Evolutionary conservation across 2,113 vertebrate species (phyloP).

Genomic region (Nestor notabilis): DNA sequence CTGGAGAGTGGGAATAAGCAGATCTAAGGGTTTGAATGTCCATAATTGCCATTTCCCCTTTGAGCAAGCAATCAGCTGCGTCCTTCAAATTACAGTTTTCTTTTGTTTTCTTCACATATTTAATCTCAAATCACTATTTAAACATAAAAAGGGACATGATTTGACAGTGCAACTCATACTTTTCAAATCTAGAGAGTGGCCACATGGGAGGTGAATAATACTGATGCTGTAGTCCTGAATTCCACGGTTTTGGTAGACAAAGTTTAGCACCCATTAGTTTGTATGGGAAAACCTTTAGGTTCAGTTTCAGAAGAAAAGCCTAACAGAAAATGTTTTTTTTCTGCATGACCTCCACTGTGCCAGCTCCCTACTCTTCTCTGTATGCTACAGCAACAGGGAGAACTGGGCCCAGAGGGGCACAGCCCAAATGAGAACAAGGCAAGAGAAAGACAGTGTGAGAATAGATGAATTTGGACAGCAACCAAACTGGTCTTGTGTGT

Average conservation of each 20-base stretch:
- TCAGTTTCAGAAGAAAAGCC: not conserved
- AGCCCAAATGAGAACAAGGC: not conserved
- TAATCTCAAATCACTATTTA: not conserved
- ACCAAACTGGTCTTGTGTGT: not conserved
- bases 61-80: not conserved
- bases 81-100: not conserved
- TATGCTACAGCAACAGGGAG: not conserved
- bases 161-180: not conserved
- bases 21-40: not conserved
- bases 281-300: not conserved
- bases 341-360: not conserved
- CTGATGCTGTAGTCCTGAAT: not conserved
- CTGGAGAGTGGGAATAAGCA: not conserved
- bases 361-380: not conserved
- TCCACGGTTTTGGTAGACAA: not conserved
- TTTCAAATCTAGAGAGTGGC: not conserved
- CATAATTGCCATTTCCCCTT: not conserved
- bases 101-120: not conserved
- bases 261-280: not conserved
- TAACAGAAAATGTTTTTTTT: not conserved
- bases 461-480: not conserved
- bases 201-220: not conserved
- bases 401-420: not conserved
- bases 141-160: not conserved
- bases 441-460: not conserved